Evolutionary conservation across 53 echinoderm and acorn worm species (phyloP), one percentile per base, ranked within the genome.

Genomic region (Echinarachnius parma): DNA sequence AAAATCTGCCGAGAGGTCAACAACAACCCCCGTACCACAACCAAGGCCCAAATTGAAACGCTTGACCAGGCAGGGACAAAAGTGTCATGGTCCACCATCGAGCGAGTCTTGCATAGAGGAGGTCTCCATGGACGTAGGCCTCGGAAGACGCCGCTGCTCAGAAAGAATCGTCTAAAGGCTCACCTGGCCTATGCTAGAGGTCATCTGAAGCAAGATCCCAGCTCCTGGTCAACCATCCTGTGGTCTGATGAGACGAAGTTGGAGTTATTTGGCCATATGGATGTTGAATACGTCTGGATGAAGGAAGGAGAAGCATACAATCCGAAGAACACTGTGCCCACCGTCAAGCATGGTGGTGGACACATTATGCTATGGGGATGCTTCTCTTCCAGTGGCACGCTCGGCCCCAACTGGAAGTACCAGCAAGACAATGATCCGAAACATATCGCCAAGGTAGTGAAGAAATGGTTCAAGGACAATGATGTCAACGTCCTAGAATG

Each of bases 331-430:
- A 75, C 75, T 23, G 32, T 75, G 21, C 58, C 75, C 49, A 75
- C 75, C 14, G 44, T 75, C 4, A 75, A 75, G 47, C 75, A 75
- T 75, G 58, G 75, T 75, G 59, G 75, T 45, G 75, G 75, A 9
- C 58, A 34, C 39, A 59, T 72, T 18, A 72, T 72, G 32, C 74
- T 72, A 24, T 72, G 74, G 57, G 34, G 34, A 4, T 72, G 74
- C 29, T 72, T 56, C 16, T 23, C 74, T 34, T 16, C 36, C 3
- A 35, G 54, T 72, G 74, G 57, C 7, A 57, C 28, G 13, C 45
- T 75, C 23, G 25, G 44, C 2, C 21, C 16, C 33, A 35, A 59
- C 31, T 57, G 15, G 23, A 49, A 10, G 24, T 59, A 25, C 39
- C 59, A 44, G 25, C 58, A 75, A 18, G 52, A 59, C 25, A 75